Evolutionary conservation across 2,888 invertebrate genomes (phyloP).

Genomic region (Andrena fulva): DNA sequence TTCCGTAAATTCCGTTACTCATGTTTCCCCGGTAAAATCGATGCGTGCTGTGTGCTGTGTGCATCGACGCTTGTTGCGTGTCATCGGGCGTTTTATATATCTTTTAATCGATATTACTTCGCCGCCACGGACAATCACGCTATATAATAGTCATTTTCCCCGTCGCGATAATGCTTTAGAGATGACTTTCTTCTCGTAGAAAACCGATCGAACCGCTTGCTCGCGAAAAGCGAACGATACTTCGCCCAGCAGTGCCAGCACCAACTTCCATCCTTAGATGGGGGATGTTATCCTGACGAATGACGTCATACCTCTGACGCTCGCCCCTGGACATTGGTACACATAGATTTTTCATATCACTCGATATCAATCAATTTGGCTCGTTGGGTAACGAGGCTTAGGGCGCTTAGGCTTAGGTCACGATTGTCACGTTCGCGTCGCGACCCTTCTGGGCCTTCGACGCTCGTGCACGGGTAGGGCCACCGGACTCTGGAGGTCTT

Average conservation of each 20-base stretch:
- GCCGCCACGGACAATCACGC: background rate
- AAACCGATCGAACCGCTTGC: background rate
- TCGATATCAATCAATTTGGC: background rate
- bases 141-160: background rate
- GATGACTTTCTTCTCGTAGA: background rate
- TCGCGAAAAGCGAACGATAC: background rate
- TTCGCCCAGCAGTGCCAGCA: background rate
- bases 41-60: slow-evolving; percentile 58
- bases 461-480: too few species aligned
- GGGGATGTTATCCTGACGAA: slow-evolving; percentile 54
- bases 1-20: slow-evolving; percentile 50
- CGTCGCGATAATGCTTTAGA: background rate
- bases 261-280: slow-evolving; percentile 52
- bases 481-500: too few species aligned
- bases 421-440: too few species aligned
- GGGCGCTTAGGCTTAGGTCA: too few species aligned
- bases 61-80: slow-evolving; percentile 71
- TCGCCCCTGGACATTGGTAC: slow-evolving; percentile 29
- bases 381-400: slow-evolving; percentile 6
- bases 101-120: slow-evolving; percentile 6
- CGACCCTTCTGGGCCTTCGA: too few species aligned
- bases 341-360: slow-evolving; percentile 58
- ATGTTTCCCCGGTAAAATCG: slow-evolving; percentile 70
- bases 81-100: slow-evolving; percentile 26
- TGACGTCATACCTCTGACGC: slow-evolving; percentile 58